phyloP scores from a whole-genome alignment of 2,113 vertebrate species.

The Butorides virescens region DNA sequence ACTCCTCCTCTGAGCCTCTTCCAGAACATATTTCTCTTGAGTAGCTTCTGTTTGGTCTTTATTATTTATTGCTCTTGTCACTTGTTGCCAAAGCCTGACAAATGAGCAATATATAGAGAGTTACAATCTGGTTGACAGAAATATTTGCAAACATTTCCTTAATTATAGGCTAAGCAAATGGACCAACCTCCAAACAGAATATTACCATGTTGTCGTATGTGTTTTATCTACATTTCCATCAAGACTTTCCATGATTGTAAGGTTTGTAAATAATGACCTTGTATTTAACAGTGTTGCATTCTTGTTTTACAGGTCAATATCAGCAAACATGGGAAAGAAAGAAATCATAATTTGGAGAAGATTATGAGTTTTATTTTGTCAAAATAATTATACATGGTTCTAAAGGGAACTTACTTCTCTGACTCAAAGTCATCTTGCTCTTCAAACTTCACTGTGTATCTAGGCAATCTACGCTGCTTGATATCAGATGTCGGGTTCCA shows the following conservation, averaged over 20 bases:
- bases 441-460: slow-evolving; percentile 90
- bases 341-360: background rate
- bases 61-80: slow-evolving; percentile 93
- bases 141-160: background rate
- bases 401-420: slow-evolving; percentile 83
- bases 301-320: background rate
- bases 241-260: background rate
- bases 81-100: slow-evolving; percentile 95
- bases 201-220: background rate
- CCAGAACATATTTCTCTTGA: slow-evolving; percentile 93
- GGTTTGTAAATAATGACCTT: background rate
- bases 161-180: background rate
- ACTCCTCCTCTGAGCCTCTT: slow-evolving; percentile 93
- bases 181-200: background rate
- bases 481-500: slow-evolving; percentile 94
- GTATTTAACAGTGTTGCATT: background rate
- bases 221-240: background rate
- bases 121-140: background rate
- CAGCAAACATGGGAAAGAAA: background rate
- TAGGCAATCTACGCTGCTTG: slow-evolving; percentile 85
- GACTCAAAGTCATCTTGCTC: slow-evolving; percentile 94
- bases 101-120: background rate
- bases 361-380: background rate
- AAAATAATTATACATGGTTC: background rate
- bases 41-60: slow-evolving; percentile 98